Percentiles rank a stretch among this genome's conserved stretches.
Evolutionary conservation across 2,888 invertebrate genomes (phyloP).

Genomic region (Pseudococcus viburni): DNA sequence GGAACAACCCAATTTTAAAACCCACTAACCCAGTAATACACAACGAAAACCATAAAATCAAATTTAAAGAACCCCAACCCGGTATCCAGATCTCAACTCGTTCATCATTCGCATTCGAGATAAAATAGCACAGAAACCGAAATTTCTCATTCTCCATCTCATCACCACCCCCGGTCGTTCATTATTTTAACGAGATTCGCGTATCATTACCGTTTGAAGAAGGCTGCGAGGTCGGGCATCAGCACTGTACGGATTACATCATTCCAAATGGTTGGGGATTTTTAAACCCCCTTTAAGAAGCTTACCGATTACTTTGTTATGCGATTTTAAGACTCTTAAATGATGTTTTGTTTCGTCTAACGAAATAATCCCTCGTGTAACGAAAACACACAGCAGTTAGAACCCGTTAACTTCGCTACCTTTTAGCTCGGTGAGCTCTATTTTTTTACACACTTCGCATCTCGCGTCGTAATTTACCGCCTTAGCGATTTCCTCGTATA

Average conservation of each 20-base stretch:
- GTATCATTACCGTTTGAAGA: constrained; percentile 7
- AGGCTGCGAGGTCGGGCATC: neutral
- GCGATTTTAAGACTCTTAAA: constrained; percentile 44
- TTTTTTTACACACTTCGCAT: neutral
- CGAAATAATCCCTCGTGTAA: neutral
- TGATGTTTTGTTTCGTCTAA: constrained; percentile 40
- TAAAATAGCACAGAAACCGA: neutral
- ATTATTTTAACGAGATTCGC: constrained; percentile 38
- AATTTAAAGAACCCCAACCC: too few species aligned
- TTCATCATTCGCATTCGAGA: too few species aligned
- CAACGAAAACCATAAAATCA: too few species aligned
- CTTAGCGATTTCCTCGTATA: neutral
- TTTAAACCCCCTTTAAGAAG: constrained; percentile 7
- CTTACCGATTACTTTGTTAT: constrained; percentile 35
- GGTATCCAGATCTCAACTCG: too few species aligned
- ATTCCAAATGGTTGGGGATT: neutral
- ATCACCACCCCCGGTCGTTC: neutral
- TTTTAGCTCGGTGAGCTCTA: neutral
- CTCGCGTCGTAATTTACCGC: too few species aligned
- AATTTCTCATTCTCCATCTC: neutral
- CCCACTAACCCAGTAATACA: too few species aligned
- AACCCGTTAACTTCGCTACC: neutral
- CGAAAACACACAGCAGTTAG: neutral
- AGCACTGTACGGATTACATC: neutral
- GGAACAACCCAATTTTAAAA: too few species aligned